These are phyloP conservation scores for Melozone crissalis DNA, from an alignment of 2,113 vertebrate genomes.

Conservation along the genomic window DNA sequence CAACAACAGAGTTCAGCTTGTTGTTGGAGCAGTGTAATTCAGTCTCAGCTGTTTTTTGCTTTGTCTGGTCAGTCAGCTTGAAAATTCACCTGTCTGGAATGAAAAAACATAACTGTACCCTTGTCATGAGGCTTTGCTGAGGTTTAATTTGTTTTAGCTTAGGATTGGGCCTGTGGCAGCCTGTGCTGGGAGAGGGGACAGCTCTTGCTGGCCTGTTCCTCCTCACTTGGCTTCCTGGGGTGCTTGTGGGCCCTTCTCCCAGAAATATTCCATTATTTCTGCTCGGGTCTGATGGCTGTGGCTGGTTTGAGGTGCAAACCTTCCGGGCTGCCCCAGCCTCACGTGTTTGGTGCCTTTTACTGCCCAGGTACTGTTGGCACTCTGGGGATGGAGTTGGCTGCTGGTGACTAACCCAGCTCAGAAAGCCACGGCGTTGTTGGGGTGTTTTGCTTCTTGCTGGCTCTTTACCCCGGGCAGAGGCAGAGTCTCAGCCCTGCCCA, in stretches of 20 bases:
- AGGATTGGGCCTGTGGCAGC: background rate
- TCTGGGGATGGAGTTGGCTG: background rate
- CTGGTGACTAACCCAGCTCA: background rate
- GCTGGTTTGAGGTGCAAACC: background rate
- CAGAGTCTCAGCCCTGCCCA: background rate
- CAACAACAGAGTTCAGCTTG: background rate
- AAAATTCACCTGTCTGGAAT: slow-evolving; percentile 20
- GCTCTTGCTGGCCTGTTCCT: fast-evolving
- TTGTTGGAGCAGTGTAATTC: background rate
- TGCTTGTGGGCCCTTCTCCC: background rate
- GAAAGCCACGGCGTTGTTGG: fast-evolving
- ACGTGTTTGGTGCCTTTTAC: background rate
- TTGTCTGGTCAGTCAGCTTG: background rate
- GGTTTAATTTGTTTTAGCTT: background rate
- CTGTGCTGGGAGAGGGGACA: background rate
- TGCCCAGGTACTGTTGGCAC: fast-evolving
- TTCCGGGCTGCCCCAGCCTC: background rate
- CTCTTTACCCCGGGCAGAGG: fast-evolving
- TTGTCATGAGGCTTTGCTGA: background rate
- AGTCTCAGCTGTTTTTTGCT: background rate
- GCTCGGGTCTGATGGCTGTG: background rate
- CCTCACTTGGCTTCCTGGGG: background rate
- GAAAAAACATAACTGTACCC: background rate
- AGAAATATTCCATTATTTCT: background rate
- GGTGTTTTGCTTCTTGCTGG: background rate